A percentile compares a stretch with the other conserved stretches of the same genome.
phyloP scores from a whole-genome alignment of 2,888 invertebrate species.

The Harmothoe impar region DNA sequence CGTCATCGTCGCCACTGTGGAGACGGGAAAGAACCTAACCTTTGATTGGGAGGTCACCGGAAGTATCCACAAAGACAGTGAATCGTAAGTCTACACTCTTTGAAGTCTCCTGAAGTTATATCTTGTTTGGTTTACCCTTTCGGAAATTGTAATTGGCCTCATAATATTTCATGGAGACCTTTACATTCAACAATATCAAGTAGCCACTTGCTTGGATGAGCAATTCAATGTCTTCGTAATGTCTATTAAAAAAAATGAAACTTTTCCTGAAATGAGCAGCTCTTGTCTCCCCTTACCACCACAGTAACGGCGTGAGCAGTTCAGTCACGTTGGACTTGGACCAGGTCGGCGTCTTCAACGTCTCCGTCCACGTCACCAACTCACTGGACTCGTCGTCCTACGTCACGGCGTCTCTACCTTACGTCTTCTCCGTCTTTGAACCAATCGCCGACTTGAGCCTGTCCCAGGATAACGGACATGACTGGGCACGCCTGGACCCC shows the following conservation, averaged over 20 bases:
- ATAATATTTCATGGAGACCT: too few species aligned
- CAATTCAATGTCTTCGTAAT: too few species aligned
- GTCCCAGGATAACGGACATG: not conserved
- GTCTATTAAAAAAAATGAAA: too few species aligned
- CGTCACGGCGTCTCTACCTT: not conserved
- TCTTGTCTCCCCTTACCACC: too few species aligned
- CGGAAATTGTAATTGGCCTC: too few species aligned
- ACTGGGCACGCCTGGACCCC: not conserved
- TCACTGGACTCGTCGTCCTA: slow-evolving; percentile 69
- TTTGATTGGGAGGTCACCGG: slow-evolving; percentile 78
- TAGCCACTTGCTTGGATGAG: too few species aligned
- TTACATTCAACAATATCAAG: too few species aligned
- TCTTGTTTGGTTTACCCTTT: too few species aligned
- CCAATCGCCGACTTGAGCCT: not conserved
- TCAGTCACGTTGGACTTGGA: not conserved
- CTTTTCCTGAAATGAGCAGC: too few species aligned
- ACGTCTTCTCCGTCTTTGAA: not conserved
- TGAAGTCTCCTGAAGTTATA: too few species aligned
- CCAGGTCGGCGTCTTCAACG: slow-evolving; percentile 72
- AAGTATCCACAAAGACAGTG: slow-evolving; percentile 2
- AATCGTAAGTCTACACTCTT: not conserved
- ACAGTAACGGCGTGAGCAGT: not conserved
- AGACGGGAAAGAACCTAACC: slow-evolving; percentile 74
- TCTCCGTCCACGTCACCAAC: slow-evolving; percentile 76
- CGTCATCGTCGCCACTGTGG: slow-evolving; percentile 73